Conservation (phyloP, 2,888 invertebrate species). For the Phortica magna region DNA sequence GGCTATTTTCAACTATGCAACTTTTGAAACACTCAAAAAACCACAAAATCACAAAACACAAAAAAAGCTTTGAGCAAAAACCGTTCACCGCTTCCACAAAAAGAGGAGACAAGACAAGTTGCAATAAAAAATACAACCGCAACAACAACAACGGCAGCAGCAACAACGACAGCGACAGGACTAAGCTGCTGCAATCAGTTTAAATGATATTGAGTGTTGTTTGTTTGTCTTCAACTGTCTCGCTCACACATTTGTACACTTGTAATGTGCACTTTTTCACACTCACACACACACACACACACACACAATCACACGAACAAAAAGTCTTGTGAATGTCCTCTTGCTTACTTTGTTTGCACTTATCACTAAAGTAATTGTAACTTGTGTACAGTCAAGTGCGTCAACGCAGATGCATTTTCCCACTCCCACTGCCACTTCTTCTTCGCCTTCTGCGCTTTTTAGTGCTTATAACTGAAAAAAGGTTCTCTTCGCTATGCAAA, state of each 20-base stretch:
- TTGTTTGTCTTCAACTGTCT: conserved; percentile 23
- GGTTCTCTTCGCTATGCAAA: too few species aligned
- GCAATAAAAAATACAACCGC: conserved; percentile 66
- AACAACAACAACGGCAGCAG: neutral
- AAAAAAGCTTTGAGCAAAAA: neutral
- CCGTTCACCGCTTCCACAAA: neutral
- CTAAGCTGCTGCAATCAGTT: conserved; percentile 33
- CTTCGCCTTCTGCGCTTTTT: too few species aligned
- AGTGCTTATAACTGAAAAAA: too few species aligned
- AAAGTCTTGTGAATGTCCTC: conserved; percentile 18
- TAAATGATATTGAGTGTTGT: conserved; percentile 33
- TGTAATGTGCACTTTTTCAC: neutral
- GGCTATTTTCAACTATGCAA: conserved; percentile 16
- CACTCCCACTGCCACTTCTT: neutral
- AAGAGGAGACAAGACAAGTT: conserved; percentile 13
- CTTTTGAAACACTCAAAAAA: conserved; percentile 20
- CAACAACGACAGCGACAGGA: neutral
- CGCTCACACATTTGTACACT: neutral
- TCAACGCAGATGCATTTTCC: conserved; percentile 9
- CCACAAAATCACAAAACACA: conserved; percentile 8
- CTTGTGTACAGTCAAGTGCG: neutral
- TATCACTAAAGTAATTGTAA: neutral
- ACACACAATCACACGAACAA: conserved; percentile 35
- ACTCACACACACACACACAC: conserved; percentile 2
- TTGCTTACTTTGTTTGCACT: conserved; percentile 9